Evolutionary conservation across 2,113 vertebrate species (phyloP).

Genomic region (Parus major): DNA sequence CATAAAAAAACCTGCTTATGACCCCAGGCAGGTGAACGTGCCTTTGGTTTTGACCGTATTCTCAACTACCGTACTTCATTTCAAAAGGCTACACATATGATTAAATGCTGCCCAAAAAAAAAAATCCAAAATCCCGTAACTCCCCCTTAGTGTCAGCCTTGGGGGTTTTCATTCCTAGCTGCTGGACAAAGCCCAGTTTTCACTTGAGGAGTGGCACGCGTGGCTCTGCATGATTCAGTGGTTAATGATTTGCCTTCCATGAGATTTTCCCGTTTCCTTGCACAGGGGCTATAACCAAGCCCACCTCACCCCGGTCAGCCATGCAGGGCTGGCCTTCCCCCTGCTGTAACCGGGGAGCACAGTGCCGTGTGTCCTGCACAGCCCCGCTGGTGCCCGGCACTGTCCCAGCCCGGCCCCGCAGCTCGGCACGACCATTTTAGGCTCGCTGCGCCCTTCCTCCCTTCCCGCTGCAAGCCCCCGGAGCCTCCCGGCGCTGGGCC

Average conservation of each 20-base stretch:
- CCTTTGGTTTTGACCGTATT: background rate
- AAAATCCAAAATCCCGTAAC: accelerated
- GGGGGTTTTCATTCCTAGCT: background rate
- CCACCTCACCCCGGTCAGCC: accelerated
- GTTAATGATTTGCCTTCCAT: background rate
- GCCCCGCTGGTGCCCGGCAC: background rate
- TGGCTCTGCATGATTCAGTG: background rate
- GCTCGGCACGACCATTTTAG: accelerated
- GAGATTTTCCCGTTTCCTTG: background rate
- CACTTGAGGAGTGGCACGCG: background rate
- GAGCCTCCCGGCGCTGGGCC: background rate
- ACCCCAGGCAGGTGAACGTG: background rate
- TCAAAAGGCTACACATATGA: background rate
- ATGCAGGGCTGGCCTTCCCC: background rate
- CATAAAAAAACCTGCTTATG: background rate
- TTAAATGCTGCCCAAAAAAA: background rate
- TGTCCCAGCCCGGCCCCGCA: background rate
- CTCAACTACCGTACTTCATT: accelerated
- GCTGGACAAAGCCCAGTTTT: background rate
- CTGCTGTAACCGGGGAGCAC: accelerated
- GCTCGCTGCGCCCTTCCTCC: accelerated
- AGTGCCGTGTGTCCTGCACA: accelerated
- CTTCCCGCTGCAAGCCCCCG: no score
- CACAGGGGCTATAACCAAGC: background rate
- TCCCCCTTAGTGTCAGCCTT: background rate